These are phyloP conservation scores for Paelopatides confundens DNA, from an alignment of 53 echinoderm and acorn worm species.

Conservation along the genomic window DNA sequence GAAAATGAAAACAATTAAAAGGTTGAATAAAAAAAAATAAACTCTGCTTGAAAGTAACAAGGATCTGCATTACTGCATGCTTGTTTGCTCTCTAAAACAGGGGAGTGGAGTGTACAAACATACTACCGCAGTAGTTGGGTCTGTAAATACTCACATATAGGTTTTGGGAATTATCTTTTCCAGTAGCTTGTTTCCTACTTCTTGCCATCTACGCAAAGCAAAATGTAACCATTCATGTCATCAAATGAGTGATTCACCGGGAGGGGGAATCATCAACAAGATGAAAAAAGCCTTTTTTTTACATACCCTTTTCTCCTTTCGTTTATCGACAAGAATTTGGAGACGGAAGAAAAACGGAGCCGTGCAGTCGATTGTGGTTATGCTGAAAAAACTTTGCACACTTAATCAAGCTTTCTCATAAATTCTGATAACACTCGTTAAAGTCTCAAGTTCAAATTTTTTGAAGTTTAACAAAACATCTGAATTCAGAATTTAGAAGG, in stretches of 20 bases:
- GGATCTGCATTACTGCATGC: constrained; percentile 38
- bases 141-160: constrained; percentile 85
- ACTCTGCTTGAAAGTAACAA: constrained; percentile 38
- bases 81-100: neutral
- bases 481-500: too few relatives aligned
- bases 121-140: constrained; percentile 7
- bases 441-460: too few relatives aligned
- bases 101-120: constrained; percentile 11
- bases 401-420: too few relatives aligned
- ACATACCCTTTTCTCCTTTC: neutral
- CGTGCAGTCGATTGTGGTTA: neutral
- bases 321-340: neutral
- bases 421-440: too few relatives aligned
- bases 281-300: too few relatives aligned
- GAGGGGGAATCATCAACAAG: neutral
- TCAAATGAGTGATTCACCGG: neutral
- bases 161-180: constrained; percentile 98
- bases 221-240: constrained; percentile 51
- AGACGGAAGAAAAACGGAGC: neutral
- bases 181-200: constrained; percentile 95
- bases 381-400: neutral
- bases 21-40: constrained; percentile 24
- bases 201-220: constrained; percentile 90
- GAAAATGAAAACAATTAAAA: constrained; percentile 38
- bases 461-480: too few relatives aligned